Evolutionary conservation across 2,888 invertebrate species (phyloP), one percentile per base, ranked within the genome.

Genomic region (Eupithecia inturbata): DNA sequence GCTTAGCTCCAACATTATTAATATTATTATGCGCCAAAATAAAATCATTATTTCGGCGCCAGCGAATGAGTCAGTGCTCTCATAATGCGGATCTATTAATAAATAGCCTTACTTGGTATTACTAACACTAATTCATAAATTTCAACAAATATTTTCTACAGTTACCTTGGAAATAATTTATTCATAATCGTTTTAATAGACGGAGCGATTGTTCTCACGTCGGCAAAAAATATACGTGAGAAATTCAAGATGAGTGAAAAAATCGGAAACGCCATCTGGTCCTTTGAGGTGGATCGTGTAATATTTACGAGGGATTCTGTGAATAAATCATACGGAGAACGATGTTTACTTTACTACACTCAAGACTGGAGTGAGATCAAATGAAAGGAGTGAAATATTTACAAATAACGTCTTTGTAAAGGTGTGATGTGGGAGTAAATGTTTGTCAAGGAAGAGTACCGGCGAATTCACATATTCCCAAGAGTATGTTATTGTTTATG

Each of bases 181-280:
- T 69, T 68, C 49, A 67, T 26, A 53, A 36, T 71, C 28, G 28
- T 62, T 73, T 69, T 68, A 67, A 68, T 66, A 67, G 57, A 67
- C 66, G 22, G 7, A 68, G n/a, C 72, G 75, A 72, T 62, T 67
- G 75, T 78, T 80, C 80, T 78, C 82, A 83, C 80, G 72, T 62
- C 62, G 22, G 76, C 75, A 77, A 80, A 84, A 81, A 82, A 82
- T 78, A 79, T 82, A 83, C 85, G 89, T 87, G 89, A 86, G 88
- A 88, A 85, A 81, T 86, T 82, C 78, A 66, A 74, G 79, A 80
- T 83, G 78, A 74, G 77, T 79, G 83, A 87, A 87, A 88, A 91
- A 87, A 84, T 85, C 85, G 85, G 84, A 88, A 85, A 81, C 82
- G 79, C 86, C 91, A 92, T 91, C 88, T 92, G 91, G 82, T 86